Percentiles rank a stretch among this genome's conserved stretches.
These are phyloP conservation scores for Heterohyrax brucei DNA, from an alignment of 2,797 vertebrate species.

Conservation along the genomic window DNA sequence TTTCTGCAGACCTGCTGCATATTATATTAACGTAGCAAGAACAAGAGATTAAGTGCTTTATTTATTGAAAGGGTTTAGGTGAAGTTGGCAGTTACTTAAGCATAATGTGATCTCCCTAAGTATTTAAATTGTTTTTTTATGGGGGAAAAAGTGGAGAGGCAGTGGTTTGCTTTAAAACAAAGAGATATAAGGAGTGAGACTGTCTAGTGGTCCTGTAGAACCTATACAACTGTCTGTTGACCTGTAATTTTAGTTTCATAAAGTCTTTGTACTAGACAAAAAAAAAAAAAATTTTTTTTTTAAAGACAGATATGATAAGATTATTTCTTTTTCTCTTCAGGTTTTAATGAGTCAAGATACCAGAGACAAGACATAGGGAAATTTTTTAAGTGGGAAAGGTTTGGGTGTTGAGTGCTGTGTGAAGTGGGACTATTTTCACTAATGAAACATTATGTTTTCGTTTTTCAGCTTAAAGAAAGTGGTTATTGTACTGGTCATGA, in stretches of 20 bases:
- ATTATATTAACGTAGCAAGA: constrained; percentile 88
- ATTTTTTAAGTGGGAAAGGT: constrained; percentile 73
- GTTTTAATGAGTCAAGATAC: constrained; percentile 63
- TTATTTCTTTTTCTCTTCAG: constrained; percentile 57
- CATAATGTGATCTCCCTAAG: constrained; percentile 75
- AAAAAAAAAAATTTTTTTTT: neutral
- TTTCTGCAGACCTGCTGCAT: constrained; percentile 89
- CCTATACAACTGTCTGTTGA: constrained; percentile 37
- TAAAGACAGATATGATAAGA: neutral
- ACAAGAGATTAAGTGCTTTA: constrained; percentile 88
- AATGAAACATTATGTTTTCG: constrained; percentile 74
- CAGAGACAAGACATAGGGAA: constrained; percentile 58
- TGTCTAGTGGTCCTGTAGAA: neutral
- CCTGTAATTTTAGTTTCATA: constrained; percentile 35
- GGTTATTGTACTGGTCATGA: constrained; percentile 99
- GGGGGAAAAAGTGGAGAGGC: neutral
- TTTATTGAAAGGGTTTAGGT: constrained; percentile 89
- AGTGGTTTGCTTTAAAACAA: constrained; percentile 72
- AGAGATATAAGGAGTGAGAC: constrained; percentile 54
- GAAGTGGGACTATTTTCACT: constrained; percentile 71
- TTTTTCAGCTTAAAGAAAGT: constrained; percentile 96
- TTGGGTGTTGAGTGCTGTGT: constrained; percentile 68
- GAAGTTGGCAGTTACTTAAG: constrained; percentile 86
- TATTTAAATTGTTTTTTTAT: constrained; percentile 76
- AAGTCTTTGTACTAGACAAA: constrained; percentile 58